Evolutionary conservation across 2,888 invertebrate genomes (phyloP).

Genomic region (Aspidiotus destructor): DNA sequence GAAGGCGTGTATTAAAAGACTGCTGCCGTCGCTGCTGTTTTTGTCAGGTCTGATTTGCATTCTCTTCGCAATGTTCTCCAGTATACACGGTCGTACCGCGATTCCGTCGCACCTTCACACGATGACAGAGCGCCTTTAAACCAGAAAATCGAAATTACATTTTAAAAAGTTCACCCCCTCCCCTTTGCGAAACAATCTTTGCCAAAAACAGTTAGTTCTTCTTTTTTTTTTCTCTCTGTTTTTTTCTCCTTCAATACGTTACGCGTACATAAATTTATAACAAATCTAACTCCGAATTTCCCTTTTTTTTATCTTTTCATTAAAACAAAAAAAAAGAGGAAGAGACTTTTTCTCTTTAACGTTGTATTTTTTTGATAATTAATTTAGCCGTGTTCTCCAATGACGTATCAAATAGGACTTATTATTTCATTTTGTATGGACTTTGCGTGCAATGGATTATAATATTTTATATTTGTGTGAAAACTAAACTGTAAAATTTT

Average conservation of each 20-base stretch:
- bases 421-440: no score
- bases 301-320: neutral
- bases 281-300: neutral
- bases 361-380: no score
- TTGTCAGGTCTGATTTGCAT: conserved; percentile 32
- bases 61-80: conserved; percentile 26
- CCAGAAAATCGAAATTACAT: conserved; percentile 22
- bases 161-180: conserved; percentile 14
- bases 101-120: neutral
- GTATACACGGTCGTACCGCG: neutral
- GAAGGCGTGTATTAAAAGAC: conserved; percentile 32
- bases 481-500: no score
- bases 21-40: conserved; percentile 30
- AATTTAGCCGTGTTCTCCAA: no score
- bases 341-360: no score
- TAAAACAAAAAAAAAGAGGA: no score
- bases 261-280: conserved; percentile 1
- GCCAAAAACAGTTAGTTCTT: conserved; percentile 17
- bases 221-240: neutral
- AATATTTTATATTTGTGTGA: no score
- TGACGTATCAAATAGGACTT: no score
- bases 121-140: conserved; percentile 26
- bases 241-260: neutral
- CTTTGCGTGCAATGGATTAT: no score
- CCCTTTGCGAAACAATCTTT: conserved; percentile 20